phyloP scores from a whole-genome alignment of 2,888 invertebrate genomes.

The Tortrix viridana region DNA sequence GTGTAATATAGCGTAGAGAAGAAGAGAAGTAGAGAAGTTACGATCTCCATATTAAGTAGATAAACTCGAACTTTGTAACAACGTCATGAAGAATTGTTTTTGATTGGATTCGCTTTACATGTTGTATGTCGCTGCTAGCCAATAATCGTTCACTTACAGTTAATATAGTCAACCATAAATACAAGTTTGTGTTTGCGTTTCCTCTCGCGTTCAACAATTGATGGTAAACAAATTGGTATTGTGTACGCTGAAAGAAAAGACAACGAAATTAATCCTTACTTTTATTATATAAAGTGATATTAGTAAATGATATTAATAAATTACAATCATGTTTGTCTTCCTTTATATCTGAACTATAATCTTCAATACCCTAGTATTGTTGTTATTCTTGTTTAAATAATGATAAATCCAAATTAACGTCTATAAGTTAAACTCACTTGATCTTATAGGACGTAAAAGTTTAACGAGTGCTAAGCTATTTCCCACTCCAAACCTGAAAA shows the following conservation, averaged over 20 bases:
- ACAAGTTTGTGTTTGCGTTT: slow-evolving; percentile 58
- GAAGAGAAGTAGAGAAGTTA: too few relatives aligned
- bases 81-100: too few relatives aligned
- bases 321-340: too few relatives aligned
- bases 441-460: slow-evolving; percentile 69
- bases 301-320: too few relatives aligned
- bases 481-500: slow-evolving; percentile 66
- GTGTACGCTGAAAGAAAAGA: slow-evolving; percentile 62
- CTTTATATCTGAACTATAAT: neutral
- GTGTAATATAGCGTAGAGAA: too few relatives aligned
- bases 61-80: too few relatives aligned
- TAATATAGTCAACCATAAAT: slow-evolving; percentile 70
- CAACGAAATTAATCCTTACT: slow-evolving; percentile 1
- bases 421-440: slow-evolving; percentile 53
- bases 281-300: too few relatives aligned
- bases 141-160: slow-evolving; percentile 50
- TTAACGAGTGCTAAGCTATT: slow-evolving; percentile 72
- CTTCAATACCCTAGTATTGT: neutral
- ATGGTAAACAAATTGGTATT: slow-evolving; percentile 69
- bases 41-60: too few relatives aligned
- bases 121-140: too few relatives aligned
- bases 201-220: slow-evolving; percentile 56
- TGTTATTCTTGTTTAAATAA: neutral
- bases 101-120: too few relatives aligned
- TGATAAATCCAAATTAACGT: neutral